A percentile compares a stretch with the other conserved stretches of the same genome.
Conservation (phyloP, 2,113 vertebrate species). For the Hemiscyllium ocellatum region DNA sequence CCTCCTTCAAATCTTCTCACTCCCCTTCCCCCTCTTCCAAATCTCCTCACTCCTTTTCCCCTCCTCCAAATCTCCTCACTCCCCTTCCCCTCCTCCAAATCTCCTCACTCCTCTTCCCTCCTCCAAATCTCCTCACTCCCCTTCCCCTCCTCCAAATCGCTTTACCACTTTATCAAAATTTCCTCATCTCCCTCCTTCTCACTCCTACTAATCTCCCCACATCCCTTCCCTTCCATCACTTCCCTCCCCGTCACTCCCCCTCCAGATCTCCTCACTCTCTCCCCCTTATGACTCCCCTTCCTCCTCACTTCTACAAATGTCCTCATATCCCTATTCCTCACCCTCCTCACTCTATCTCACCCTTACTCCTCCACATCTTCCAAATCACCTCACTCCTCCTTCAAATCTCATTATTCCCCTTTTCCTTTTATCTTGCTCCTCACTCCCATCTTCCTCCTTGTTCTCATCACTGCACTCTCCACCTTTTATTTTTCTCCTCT, state of each 20-base stretch:
- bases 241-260: too few species aligned
- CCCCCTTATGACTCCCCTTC: background rate
- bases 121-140: background rate
- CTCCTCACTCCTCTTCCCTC: background rate
- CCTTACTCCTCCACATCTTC: too few species aligned
- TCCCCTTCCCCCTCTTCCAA: background rate
- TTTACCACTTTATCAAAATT: too few species aligned
- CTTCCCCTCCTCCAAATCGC: background rate
- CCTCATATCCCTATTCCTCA: background rate
- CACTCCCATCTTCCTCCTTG: background rate
- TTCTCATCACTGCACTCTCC: background rate
- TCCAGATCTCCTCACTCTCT: too few species aligned
- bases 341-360: background rate
- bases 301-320: too few species aligned
- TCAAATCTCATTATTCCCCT: too few species aligned
- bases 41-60: background rate
- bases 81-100: background rate
- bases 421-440: too few species aligned
- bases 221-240: background rate
- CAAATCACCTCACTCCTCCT: too few species aligned
- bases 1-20: background rate
- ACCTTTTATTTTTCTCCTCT: background rate
- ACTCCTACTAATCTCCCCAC: background rate
- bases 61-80: background rate
- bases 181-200: background rate